These are phyloP conservation scores for Brenthis daphne DNA, from an alignment of 2,888 invertebrate species.

Conservation along the genomic window DNA sequence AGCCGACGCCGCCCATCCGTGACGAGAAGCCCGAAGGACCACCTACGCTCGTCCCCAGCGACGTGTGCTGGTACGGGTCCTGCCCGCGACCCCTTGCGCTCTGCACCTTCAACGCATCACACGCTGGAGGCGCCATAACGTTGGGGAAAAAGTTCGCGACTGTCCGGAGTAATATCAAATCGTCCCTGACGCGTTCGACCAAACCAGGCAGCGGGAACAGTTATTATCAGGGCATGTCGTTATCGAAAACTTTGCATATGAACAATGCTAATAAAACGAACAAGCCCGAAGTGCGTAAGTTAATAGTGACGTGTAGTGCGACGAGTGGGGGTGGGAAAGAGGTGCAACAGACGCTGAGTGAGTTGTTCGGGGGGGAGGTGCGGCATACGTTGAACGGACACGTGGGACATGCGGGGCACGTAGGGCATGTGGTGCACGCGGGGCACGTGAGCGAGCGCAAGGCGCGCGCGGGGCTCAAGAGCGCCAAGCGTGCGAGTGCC, in stretches of 20 bases:
- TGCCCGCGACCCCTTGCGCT: conserved; percentile 84
- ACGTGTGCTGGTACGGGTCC: conserved; percentile 77
- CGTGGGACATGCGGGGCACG: conserved; percentile 45
- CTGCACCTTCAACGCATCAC: conserved; percentile 81
- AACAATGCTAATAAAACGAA: conserved; percentile 68
- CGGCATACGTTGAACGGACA: conserved; percentile 63
- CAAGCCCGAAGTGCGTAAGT: conserved; percentile 76
- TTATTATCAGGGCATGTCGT: conserved; percentile 64
- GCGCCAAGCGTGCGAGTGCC: conserved; percentile 55
- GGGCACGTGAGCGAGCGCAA: conserved; percentile 34
- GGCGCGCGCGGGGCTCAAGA: conserved; percentile 50
- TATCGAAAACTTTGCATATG: conserved; percentile 73
- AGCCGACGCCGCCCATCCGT: conserved; percentile 43
- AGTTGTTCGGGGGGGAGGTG: conserved; percentile 59
- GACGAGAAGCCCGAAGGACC: conserved; percentile 53
- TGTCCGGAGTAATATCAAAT: conserved; percentile 75
- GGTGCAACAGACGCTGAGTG: conserved; percentile 61
- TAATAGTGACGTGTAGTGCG: conserved; percentile 75
- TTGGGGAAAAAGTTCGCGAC: conserved; percentile 77
- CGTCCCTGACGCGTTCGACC: conserved; percentile 68
- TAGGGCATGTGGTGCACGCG: conserved; percentile 38
- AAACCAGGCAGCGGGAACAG: conserved; percentile 65
- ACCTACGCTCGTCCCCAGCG: conserved; percentile 60
- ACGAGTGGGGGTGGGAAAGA: conserved; percentile 46
- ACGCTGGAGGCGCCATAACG: conserved; percentile 81